A percentile compares a stretch with the other conserved stretches of the same genome.
Evolutionary conservation across 2,113 vertebrate species (phyloP).

Genomic region (Halcyon malimbica): DNA sequence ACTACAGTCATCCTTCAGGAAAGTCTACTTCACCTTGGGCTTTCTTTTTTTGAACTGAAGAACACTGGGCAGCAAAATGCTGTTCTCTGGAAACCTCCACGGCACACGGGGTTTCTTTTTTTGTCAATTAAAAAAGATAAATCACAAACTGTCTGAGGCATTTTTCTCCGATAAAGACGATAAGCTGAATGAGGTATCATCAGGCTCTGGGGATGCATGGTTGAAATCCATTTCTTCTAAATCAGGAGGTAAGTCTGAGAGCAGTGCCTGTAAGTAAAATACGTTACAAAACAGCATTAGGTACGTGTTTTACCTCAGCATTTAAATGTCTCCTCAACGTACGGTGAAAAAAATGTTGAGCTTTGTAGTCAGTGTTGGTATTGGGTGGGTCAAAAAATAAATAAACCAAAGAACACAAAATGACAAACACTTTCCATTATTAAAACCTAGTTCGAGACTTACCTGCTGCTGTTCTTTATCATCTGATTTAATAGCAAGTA

Average conservation of each 20-base stretch:
- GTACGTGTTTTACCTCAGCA: not conserved
- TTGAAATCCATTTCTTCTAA: slow-evolving; percentile 89
- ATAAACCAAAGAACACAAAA: not conserved
- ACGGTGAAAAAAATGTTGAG: not conserved
- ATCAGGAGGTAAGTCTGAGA: slow-evolving; percentile 94
- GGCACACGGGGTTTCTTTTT: not conserved
- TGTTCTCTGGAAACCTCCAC: slow-evolving; percentile 40
- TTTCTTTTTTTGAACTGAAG: slow-evolving; percentile 47
- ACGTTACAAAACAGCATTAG: not conserved
- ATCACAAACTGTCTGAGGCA: slow-evolving; percentile 81
- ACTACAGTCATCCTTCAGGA: slow-evolving; percentile 6
- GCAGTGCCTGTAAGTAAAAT: slow-evolving; percentile 82
- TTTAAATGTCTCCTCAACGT: not conserved
- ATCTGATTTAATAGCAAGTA: slow-evolving; percentile 88
- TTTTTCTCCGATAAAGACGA: slow-evolving; percentile 92
- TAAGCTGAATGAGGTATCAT: slow-evolving; percentile 83
- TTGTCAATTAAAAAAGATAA: not conserved
- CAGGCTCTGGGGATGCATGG: slow-evolving; percentile 75
- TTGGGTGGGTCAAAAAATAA: not conserved
- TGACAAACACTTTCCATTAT: not conserved
- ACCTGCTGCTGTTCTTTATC: slow-evolving; percentile 94
- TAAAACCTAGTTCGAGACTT: not conserved
- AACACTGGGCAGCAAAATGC: slow-evolving; percentile 28
- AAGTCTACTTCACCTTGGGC: not conserved
- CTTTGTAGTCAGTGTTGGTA: not conserved